Evolutionary conservation across 37 sponge, comb jelly and placozoan genomes (phyloP), one percentile per base, ranked within the genome.

Genomic region (Agelas oroides): DNA sequence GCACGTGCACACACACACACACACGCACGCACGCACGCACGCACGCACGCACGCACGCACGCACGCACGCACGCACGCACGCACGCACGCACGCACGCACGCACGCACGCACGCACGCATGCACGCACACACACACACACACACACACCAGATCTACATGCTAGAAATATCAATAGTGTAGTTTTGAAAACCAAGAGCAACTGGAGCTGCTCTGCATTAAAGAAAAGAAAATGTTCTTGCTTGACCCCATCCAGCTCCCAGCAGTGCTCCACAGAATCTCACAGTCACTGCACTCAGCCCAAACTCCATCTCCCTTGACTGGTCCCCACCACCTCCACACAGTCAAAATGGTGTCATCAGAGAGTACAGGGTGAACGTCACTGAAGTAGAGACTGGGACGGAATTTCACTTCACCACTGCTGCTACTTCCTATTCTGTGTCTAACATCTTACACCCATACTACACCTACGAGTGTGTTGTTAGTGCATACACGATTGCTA

Each of bases 311-410:
- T n/a, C 55, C 27, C 34, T 87, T 23, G 59, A 66, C 57, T 73
- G 73, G 74, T n/a, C 33, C 30, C 37, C 70, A 35, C 86, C 86
- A 13, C 62, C n/a, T 5, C 61, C 39, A 38, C 32, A 86, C 3
- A n/a, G 54, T 8, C 78, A 70, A 18, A 86, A 86, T 70, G 86
- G 86, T 24, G 37, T 72, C 59, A 71, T 83, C 46, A 46, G 46
- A 8, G 46, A 46, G 46, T 46, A 46, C 46, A 46, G 46, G 46
- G 46, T 72, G n/a, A 46, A 46, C 46, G 3, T 78, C 3, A 65
- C 24, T 15, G 53, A 62, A 62, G 36, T 25, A 1, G 61, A 65
- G 24, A 78, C 79, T 6, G 53, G 25, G 23, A 19, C 3, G 33
- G 30, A 31, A 23, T 25, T 80, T 1, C 53, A 80, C 31, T 30